A percentile compares a stretch with the other conserved stretches of the same genome.
Conservation (phyloP, 2,888 invertebrate species). For the Campoletis raptor region DNA sequence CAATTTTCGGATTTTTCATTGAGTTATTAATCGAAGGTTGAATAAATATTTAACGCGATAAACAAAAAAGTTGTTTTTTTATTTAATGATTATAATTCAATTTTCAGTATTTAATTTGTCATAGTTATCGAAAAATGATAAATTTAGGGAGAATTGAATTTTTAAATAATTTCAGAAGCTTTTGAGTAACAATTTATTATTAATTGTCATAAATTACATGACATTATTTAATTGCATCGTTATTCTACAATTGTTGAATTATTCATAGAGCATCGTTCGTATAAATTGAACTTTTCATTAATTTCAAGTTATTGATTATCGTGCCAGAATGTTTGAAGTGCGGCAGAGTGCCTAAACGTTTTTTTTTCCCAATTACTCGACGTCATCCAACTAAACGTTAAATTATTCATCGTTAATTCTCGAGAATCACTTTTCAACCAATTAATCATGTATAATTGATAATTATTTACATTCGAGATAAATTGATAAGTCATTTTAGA, state of each 20-base stretch:
- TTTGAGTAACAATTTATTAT: not conserved
- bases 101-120: not conserved
- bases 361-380: not conserved
- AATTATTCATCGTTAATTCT: constrained; percentile 1
- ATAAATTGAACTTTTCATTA: not conserved
- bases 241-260: not conserved
- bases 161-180: not conserved
- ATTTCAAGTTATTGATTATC: not conserved
- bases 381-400: not conserved
- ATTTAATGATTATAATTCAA: no score
- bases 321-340: not conserved
- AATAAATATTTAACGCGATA: no score
- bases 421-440: not conserved
- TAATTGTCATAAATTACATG: not conserved
- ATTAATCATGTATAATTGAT: constrained; percentile 25
- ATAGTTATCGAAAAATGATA: not conserved
- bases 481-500: not conserved
- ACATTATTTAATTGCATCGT: not conserved
- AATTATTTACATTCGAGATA: constrained; percentile 10
- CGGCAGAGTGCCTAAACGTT: not conserved
- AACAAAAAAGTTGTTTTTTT: no score
- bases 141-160: no score
- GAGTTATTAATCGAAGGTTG: not conserved
- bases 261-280: not conserved
- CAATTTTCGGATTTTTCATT: not conserved